Percentiles rank a stretch among this genome's conserved stretches.
phyloP scores from a whole-genome alignment of 2,113 vertebrate species.

The Strix aluco region DNA sequence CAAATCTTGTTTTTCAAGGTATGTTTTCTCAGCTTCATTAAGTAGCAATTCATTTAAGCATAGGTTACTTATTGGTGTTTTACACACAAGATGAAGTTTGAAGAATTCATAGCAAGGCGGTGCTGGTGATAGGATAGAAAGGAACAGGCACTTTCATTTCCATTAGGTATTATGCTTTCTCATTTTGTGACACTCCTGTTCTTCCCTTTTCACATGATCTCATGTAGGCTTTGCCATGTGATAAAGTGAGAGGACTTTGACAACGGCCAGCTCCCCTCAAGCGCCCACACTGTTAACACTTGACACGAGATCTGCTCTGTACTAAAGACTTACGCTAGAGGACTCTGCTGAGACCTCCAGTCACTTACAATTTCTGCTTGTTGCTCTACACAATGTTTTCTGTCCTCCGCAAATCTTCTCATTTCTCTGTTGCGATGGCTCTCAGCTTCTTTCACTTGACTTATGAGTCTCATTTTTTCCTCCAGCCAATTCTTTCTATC shows the following conservation, averaged over 20 bases:
- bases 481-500: slow-evolving; percentile 87
- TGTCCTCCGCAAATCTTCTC: slow-evolving; percentile 84
- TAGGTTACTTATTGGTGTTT: not conserved
- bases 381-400: slow-evolving; percentile 76
- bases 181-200: not conserved
- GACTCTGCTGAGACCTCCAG: not conserved
- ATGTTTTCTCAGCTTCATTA: not conserved
- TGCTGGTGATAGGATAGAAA: not conserved
- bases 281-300: not conserved
- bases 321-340: not conserved
- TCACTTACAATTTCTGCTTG: slow-evolving; percentile 82
- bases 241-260: not conserved
- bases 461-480: slow-evolving; percentile 32
- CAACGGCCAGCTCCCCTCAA: not conserved
- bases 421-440: slow-evolving; percentile 86
- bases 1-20: not conserved
- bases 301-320: not conserved
- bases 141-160: not conserved
- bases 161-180: not conserved
- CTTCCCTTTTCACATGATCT: not conserved
- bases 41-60: not conserved
- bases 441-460: slow-evolving; percentile 89
- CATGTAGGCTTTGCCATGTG: not conserved
- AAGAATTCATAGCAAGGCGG: not conserved
- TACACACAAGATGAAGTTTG: not conserved